Evolutionary conservation across 1,140 invertebrate genomes (phyloP), one percentile per base, ranked within the genome.

Genomic region (Cydia splendana): DNA sequence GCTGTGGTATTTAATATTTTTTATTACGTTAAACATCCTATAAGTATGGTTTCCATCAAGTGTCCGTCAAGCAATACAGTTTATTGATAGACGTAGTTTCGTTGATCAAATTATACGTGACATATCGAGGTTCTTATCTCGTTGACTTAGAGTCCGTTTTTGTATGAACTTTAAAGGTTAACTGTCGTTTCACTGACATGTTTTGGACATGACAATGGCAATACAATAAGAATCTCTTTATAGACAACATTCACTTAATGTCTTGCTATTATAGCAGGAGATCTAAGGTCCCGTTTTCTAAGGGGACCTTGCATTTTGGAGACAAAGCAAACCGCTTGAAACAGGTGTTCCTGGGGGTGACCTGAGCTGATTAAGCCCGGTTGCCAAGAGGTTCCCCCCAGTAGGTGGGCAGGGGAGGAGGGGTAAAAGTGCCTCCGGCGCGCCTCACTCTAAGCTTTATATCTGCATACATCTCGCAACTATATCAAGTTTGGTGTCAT

Each of bases 21-120:
- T 83, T 75, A 77, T 79, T 81, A 77, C 75, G 74, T 48, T 82
- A 82, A 85, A 85, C 84, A 85, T 85, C 84, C 84, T 83, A 42
- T 81, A 75, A 38, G 65, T 34, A 7, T 67, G 65, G 65, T 67
- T 67, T 38, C 5, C 30, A 67, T 67, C 65, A 67, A n/a, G 30
- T 65, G 62, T 30, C 62, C 28, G 62, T 65, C 62, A 65, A 67
- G 65, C 2, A 62, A 62, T 24, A 20, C 18, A 57, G 7, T 18
- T 20, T 45, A 13, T 45, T 48, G 45, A 48, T 48, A 45, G 42
- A 13, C 45, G n/a, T 24, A 20, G 57, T 62, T 62, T 24, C 18
- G 9, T 62, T 7, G 18, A 10, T 62, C 51, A 53, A 53, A 4
- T 51, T n/a, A 48, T 13, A 48, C 12, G 4, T 53, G 4, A 51